phyloP scores from a whole-genome alignment of 2,113 vertebrate species.

The Aramus guarauna region DNA sequence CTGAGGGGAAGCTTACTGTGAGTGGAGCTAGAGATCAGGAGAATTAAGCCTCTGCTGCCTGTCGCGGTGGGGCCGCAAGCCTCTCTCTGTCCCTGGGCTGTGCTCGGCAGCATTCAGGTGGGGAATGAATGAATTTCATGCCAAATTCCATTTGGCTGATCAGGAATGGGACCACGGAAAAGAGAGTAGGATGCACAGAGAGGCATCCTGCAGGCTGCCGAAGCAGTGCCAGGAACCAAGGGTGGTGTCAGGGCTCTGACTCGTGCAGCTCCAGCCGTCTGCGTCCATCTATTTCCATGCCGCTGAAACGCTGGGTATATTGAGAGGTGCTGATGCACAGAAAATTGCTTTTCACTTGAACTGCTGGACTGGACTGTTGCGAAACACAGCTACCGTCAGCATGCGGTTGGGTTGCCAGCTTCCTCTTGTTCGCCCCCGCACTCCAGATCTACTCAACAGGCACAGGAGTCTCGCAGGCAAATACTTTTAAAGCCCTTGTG shows the following conservation, averaged over 20 bases:
- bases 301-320: background rate
- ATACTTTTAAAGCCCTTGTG: background rate
- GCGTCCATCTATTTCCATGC: background rate
- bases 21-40: background rate
- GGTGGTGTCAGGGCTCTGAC: rapidly evolving
- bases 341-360: background rate
- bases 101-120: background rate
- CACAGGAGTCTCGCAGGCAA: rapidly evolving
- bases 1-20: background rate
- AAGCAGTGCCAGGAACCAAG: rapidly evolving
- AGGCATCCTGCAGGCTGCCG: background rate
- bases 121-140: background rate
- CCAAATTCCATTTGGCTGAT: background rate
- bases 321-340: background rate
- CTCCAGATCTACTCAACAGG: rapidly evolving
- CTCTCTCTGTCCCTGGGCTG: background rate
- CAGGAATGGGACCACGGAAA: background rate
- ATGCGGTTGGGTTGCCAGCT: rapidly evolving
- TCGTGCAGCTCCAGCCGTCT: background rate
- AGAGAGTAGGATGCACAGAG: background rate
- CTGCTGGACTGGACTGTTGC: background rate
- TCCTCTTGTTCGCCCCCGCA: rapidly evolving
- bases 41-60: background rate
- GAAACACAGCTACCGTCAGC: background rate
- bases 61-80: rapidly evolving